Base-by-base conservation (phyloP, 2,113 vertebrate genomes). In the Epinephelus fuscoguttatus region DNA sequence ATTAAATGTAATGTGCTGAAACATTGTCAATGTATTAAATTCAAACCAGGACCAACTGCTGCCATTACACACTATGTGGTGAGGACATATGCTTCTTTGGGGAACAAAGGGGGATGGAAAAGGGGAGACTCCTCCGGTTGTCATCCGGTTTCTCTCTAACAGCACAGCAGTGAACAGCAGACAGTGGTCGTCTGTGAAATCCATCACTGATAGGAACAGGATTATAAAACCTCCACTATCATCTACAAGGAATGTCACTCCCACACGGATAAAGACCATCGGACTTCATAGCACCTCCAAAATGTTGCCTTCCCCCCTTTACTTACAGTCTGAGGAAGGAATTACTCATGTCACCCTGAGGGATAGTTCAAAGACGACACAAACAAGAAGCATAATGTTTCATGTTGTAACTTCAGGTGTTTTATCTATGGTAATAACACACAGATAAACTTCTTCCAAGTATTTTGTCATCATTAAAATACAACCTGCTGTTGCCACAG, bases 241-340 rank as follows among this genome's bases (percentile, higher is more conserved):
- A 93, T 91, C 82, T 59, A 13, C 63, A 73, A 82, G 93, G 92
- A 95, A 94, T 94, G 87, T 90, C 63, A 73, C 83, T 91, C 92
- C 92, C 89, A 91, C 92, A 84, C 52, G 6, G 70, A 88, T 60
- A 81, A 84, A 86, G 77, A 78, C 52, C 82, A 50, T 74, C 76
- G 45, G 55, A 40, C 74, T 47, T 74, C 50, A 49, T 12, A 81
- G 40, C 85, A 79, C 83, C 73, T 80, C 52, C 64, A 59, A 68
- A 75, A 75, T 15, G 47, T 42, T 27, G 11, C 37, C 42, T 37
- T 3, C n/a, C 21, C 30, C 30, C 7, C 12, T 49, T 62, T 25
- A 49, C 82, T 77, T 76, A 64, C 13, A 53, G 73, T 75, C 69
- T 63, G 60, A 62, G 78, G 56, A 60, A 82, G 27, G 62, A 74